phyloP scores from a whole-genome alignment of 2,113 vertebrate genomes.

The Boleophthalmus pectinirostris region DNA sequence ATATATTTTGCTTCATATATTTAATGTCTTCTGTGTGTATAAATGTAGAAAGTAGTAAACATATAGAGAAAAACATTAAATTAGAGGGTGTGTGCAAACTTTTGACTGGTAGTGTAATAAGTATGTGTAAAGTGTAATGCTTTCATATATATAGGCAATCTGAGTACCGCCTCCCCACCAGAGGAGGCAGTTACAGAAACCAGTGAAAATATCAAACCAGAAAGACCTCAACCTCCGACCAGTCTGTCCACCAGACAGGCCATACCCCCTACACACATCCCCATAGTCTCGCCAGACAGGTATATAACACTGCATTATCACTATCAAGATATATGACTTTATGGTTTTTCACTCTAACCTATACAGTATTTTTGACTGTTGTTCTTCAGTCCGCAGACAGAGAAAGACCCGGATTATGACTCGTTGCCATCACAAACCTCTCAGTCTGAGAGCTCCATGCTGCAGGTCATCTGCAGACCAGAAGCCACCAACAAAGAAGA shows the following conservation, averaged over 20 bases:
- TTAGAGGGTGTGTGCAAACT: too few species aligned
- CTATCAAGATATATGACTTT: neutral
- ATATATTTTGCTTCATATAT: too few species aligned
- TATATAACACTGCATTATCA: conserved; percentile 19
- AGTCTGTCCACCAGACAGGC: conserved; percentile 69
- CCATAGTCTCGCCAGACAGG: conserved; percentile 82
- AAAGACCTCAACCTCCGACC: conserved; percentile 73
- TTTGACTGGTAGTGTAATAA: too few species aligned
- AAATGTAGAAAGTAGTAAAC: too few species aligned
- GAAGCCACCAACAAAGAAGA: conserved; percentile 86
- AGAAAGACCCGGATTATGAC: conserved; percentile 92
- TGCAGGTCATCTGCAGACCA: conserved; percentile 96
- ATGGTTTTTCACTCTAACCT: neutral
- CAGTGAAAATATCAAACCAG: conserved; percentile 49
- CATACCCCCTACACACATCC: conserved; percentile 65
- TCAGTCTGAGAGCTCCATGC: conserved; percentile 93
- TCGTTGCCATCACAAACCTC: conserved; percentile 86
- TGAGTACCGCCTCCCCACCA: conserved; percentile 22
- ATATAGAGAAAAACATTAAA: too few species aligned
- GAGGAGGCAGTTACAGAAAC: conserved; percentile 43
- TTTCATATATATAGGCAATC: conserved; percentile 44
- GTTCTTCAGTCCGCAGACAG: conserved; percentile 89
- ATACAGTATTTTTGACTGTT: conserved; percentile 11
- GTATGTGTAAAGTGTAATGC: neutral
- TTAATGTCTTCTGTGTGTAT: too few species aligned